Evolutionary conservation across 2,797 vertebrate genomes (phyloP), one percentile per base, ranked within the genome.

Genomic region (Lycodopsis pacificus): DNA sequence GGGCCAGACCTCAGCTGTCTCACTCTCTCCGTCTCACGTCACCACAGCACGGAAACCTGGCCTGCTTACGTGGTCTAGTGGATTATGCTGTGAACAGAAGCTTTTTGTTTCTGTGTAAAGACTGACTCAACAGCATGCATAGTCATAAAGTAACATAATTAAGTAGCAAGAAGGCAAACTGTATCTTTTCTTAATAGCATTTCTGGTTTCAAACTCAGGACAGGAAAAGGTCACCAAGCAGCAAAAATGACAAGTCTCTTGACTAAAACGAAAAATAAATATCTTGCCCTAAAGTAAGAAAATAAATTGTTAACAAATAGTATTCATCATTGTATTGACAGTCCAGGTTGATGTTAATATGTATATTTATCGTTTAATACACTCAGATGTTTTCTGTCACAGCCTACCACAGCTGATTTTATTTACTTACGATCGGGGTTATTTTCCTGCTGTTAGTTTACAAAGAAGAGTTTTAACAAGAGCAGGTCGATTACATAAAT

Each of bases 1-100:
- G 30, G 7, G 84, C 84, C 80, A 88, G 87, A 78, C 86, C 91
- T 85, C 90, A 88, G 88, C 64, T 70, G 59, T 66, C 72, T 58
- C 70, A 36, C 48, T 66, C 48, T 19, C 56, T 48, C 48, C 54
- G 53, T 34, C 51, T 68, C 74, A 79, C 27, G 13, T 81, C 86
- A 81, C 36, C 9, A 36, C 56, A 22, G 58, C 89, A 90, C 58
- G 92, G 90, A 82, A 73, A 63, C 57, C 59, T 70, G 53, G n/a
- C 13, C 71, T 51, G 72, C 34, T 73, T 54, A 64, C 54, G 30
- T 49, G 32, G 53, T 46, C 49, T 30, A 5, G 54, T 44, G 56
- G 42, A 77, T 76, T 48, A 0, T 46, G 0, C 2, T 56, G 27
- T 71, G 34, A 68, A 78, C 61, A 65, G 62, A 58, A 5, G 20